A percentile compares a stretch with the other conserved stretches of the same genome.
Conservation (phyloP, 2,888 invertebrate genomes). For the Thysanoteuthis rhombus region DNA sequence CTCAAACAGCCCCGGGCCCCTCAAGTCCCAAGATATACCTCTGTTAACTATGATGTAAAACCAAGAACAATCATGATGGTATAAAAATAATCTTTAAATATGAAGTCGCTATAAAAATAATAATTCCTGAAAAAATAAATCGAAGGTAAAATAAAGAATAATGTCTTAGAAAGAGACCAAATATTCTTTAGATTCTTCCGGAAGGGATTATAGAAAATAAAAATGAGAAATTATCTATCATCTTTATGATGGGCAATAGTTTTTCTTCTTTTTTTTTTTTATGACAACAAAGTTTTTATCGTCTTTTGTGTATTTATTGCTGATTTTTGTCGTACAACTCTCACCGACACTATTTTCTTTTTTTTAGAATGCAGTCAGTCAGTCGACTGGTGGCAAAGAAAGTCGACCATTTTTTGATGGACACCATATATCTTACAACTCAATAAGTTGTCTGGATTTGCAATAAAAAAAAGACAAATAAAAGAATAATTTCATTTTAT, state of each 20-base stretch:
- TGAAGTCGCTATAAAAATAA: neutral
- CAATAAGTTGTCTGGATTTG: neutral
- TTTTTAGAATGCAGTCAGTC: neutral
- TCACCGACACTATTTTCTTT: neutral
- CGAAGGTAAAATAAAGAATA: too few species aligned
- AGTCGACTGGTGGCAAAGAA: neutral
- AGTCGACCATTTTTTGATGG: neutral
- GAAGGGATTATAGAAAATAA: neutral
- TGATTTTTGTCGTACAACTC: neutral
- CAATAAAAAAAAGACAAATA: neutral
- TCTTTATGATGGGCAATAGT: neutral
- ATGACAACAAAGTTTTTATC: neutral
- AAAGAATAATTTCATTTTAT: neutral
- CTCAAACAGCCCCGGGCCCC: too few species aligned
- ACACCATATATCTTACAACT: neutral
- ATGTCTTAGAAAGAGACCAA: neutral
- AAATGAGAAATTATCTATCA: neutral
- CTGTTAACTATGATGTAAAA: too few species aligned
- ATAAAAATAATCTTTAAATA: too few species aligned
- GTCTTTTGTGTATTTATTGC: neutral
- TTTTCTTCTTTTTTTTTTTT: neutral
- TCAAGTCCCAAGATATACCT: too few species aligned
- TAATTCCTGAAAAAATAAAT: too few species aligned
- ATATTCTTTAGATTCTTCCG: neutral
- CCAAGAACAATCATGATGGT: too few species aligned